Percentiles rank a stretch among this genome's conserved stretches.
Evolutionary conservation across 2,113 vertebrate genomes (phyloP).

Genomic region (Vicugna pacos): DNA sequence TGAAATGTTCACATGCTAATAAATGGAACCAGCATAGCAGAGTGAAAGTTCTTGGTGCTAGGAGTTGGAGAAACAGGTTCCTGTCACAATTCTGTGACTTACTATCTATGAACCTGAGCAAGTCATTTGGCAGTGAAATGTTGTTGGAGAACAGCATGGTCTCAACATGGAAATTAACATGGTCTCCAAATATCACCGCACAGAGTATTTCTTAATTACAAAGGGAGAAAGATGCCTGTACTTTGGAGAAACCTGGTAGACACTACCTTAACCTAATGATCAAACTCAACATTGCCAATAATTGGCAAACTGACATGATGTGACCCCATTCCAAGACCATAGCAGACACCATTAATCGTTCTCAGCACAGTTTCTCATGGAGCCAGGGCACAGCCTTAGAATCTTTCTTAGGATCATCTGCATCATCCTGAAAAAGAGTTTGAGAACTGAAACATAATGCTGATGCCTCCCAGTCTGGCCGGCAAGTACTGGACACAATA

Average conservation of each 20-base stretch:
- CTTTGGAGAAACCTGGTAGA: neutral
- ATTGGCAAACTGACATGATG: neutral
- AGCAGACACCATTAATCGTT: neutral
- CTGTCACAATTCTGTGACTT: neutral
- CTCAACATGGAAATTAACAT: neutral
- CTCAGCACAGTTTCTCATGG: neutral
- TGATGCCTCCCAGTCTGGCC: conserved; percentile 38
- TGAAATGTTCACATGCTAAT: neutral
- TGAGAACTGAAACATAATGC: conserved; percentile 48
- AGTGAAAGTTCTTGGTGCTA: neutral
- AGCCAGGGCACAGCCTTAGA: neutral
- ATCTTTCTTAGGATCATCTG: conserved; percentile 25
- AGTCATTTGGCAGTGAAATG: conserved; percentile 31
- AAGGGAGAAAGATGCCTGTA: neutral
- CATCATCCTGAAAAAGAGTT: conserved; percentile 47
- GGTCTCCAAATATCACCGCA: conserved; percentile 7
- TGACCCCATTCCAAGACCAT: neutral
- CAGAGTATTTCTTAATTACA: conserved; percentile 35
- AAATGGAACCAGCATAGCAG: neutral
- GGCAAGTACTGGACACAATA: conserved; percentile 20
- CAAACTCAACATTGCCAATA: neutral
- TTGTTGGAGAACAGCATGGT: neutral
- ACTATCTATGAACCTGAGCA: neutral
- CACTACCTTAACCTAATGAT: neutral
- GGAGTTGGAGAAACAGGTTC: neutral